Evolutionary conservation across 2,888 invertebrate genomes (phyloP).

Genomic region (Spatulosminthurus flaviceps): DNA sequence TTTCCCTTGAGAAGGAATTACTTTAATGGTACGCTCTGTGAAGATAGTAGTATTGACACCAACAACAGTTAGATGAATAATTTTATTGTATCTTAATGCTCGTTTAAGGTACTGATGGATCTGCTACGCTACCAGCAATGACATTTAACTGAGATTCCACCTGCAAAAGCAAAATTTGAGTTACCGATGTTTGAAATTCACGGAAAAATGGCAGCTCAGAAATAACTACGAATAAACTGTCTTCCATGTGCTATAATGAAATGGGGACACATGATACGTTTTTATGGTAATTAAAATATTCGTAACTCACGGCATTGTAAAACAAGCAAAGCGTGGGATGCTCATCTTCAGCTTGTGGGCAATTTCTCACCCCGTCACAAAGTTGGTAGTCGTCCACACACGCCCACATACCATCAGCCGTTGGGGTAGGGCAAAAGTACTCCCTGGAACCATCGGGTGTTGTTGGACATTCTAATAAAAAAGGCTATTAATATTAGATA

Average conservation of each 20-base stretch:
- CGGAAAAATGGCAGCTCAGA: too few relatives aligned
- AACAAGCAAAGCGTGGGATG: background rate
- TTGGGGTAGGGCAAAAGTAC: conserved; percentile 3
- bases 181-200: too few relatives aligned
- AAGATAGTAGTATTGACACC: too few relatives aligned
- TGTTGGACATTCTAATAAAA: background rate
- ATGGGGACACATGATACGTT: too few relatives aligned
- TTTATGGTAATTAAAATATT: too few relatives aligned
- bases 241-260: too few relatives aligned
- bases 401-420: background rate
- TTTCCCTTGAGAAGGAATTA: too few relatives aligned
- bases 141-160: conserved; percentile 10
- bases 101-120: background rate
- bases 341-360: conserved; percentile 16
- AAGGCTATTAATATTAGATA: too few relatives aligned
- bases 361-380: background rate
- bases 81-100: too few relatives aligned
- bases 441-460: conserved; percentile 6
- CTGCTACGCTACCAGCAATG: background rate
- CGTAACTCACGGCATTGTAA: conserved; percentile 15
- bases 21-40: too few relatives aligned
- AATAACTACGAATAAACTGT: too few relatives aligned
- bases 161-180: background rate
- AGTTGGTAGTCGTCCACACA: conserved; percentile 16
- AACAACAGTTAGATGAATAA: too few relatives aligned